Evolutionary conservation across 1,140 invertebrate genomes (phyloP).

Genomic region (Manduca sexta): DNA sequence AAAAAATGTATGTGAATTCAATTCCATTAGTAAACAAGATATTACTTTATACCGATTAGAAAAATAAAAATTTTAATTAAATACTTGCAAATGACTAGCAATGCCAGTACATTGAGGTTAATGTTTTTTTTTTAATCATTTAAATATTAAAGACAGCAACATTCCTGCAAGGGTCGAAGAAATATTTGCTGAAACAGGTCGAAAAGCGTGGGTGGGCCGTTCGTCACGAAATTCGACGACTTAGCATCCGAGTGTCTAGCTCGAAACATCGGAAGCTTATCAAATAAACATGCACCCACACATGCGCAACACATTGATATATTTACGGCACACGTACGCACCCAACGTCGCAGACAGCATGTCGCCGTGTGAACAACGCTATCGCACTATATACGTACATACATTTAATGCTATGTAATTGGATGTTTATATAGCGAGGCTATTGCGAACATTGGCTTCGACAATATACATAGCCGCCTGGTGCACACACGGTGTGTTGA

Average conservation of each 20-base stretch:
- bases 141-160: too few species aligned
- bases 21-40: too few species aligned
- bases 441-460: constrained; percentile 43
- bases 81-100: too few species aligned
- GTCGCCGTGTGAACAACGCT: constrained; percentile 66
- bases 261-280: constrained; percentile 68
- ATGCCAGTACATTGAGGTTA: too few species aligned
- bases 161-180: too few species aligned
- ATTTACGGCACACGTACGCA: constrained; percentile 54
- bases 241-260: constrained; percentile 61
- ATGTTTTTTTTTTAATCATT: too few species aligned
- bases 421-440: constrained; percentile 51
- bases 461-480: constrained; percentile 19
- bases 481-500: constrained; percentile 16
- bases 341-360: constrained; percentile 60
- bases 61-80: too few species aligned
- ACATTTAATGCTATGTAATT: constrained; percentile 54
- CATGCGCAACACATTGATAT: constrained; percentile 41
- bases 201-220: constrained; percentile 41
- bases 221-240: constrained; percentile 51
- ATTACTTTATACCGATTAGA: too few species aligned
- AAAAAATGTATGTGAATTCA: too few species aligned
- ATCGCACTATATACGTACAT: constrained; percentile 60
- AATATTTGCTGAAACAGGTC: background rate
- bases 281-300: constrained; percentile 62